Evolutionary conservation across 2,113 vertebrate species (phyloP), one percentile per base, ranked within the genome.

Genomic region (Cisticola juncidis): DNA sequence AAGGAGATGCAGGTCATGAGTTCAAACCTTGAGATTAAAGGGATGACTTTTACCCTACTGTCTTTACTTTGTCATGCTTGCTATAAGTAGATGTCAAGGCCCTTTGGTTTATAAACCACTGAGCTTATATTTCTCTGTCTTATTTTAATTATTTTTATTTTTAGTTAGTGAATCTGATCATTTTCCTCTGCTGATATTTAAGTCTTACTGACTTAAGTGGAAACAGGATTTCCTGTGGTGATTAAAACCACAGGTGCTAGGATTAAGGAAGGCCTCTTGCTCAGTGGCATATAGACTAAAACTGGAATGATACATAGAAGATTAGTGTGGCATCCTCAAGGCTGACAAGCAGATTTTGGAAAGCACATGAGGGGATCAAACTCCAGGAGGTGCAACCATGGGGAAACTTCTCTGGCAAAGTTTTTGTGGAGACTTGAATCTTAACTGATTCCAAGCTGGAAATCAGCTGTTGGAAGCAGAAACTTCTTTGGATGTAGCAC

Each of bases 171-270:
- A 89, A 78, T 69, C 72, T 77, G 92, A 83, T 94, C 18, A 47
- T 91, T 94, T 86, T 94, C 60, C 69, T 92, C 64, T 90, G 57
- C 57, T 91, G 89, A 81, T 87, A 94, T 50, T 89, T 87, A 91
- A 86, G 77, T 92, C 91, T 79, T 64, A 79, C 77, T 86, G 69
- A 91, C 77, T 94, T 88, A 28, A 94, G 77, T 96, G 91, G 95
- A 94, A 97, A 91, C 73, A 69, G 93, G 84, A 96, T 95, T 96
- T 95, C 94, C 95, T 94, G 86, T 86, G 93, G 81, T 94, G 91
- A 94, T 96, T 96, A 95, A 96, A 96, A 79, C 65, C 89, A 91
- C 95, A 97, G 96, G 89, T 97, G 96, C 78, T 85, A n/a, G 89
- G 95, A 95, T 96, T 96, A 95, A 91, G 53, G 77, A 60, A 81